phyloP scores from a whole-genome alignment of 2,797 vertebrate genomes.

The Neostethus bicornis region DNA sequence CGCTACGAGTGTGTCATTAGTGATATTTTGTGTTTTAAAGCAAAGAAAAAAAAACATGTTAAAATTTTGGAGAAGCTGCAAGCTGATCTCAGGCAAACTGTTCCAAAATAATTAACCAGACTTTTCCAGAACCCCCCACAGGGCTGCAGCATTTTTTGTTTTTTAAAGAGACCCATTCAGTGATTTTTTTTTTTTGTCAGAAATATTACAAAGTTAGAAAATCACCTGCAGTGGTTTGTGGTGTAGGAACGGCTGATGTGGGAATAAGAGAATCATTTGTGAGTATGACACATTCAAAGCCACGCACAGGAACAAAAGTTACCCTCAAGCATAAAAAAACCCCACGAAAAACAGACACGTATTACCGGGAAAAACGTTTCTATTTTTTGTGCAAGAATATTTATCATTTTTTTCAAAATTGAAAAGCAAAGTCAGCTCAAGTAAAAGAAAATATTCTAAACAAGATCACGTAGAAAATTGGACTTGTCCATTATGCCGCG shows the following conservation, averaged over 20 bases:
- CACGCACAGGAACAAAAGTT: not conserved
- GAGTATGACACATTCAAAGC: not conserved
- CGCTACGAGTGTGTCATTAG: not conserved
- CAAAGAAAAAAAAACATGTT: too few species aligned
- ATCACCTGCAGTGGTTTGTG: slow-evolving; percentile 1
- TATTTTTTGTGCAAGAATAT: too few species aligned
- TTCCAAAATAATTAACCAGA: slow-evolving; percentile 53
- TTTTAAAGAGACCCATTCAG: slow-evolving; percentile 35
- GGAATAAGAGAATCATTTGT: not conserved
- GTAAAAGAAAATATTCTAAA: too few species aligned
- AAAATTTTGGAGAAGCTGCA: not conserved
- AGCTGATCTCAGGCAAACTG: slow-evolving; percentile 10
- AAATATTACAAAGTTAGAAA: slow-evolving; percentile 25
- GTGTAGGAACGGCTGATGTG: too few species aligned
- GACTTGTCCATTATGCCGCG: too few species aligned
- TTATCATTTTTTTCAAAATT: too few species aligned
- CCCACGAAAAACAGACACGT: too few species aligned
- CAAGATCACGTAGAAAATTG: too few species aligned
- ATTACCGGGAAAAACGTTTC: too few species aligned
- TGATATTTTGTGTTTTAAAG: too few species aligned
- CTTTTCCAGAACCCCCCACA: slow-evolving; percentile 48
- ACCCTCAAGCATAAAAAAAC: not conserved
- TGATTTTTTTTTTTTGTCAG: slow-evolving; percentile 4
- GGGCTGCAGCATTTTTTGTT: slow-evolving; percentile 43
- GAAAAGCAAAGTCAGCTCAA: too few species aligned